These are phyloP conservation scores for Lasioglossum zephyrum DNA, from an alignment of 2,888 invertebrate species.

Conservation along the genomic window DNA sequence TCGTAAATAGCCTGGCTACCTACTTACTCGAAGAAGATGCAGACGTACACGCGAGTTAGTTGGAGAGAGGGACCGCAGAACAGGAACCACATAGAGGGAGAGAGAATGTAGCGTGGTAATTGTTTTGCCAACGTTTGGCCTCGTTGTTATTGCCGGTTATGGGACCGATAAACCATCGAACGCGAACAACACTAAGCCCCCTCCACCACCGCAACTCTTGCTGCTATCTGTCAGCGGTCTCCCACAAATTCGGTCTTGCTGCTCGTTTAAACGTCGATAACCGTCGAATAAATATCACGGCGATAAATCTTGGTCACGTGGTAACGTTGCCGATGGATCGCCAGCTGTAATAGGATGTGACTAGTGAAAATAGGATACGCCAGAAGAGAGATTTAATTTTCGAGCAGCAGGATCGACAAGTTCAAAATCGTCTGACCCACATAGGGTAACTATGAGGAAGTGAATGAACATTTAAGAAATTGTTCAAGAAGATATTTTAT, in stretches of 20 bases:
- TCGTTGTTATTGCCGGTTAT: constrained; percentile 60
- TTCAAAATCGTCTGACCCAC: background rate
- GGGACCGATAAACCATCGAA: background rate
- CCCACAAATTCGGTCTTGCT: background rate
- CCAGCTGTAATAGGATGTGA: background rate
- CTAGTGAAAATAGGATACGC: background rate
- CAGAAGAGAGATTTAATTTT: background rate
- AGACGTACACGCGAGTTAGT: background rate
- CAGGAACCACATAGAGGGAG: background rate
- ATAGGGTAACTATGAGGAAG: background rate
- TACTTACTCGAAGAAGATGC: constrained; percentile 68
- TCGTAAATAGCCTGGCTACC: constrained; percentile 77
- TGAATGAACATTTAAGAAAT: too few species aligned
- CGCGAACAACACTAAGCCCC: background rate
- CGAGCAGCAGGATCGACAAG: background rate
- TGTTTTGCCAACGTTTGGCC: constrained; percentile 69
- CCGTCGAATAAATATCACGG: background rate
- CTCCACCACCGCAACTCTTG: background rate
- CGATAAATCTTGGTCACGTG: background rate
- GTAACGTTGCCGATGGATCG: background rate
- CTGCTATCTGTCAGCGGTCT: constrained; percentile 21
- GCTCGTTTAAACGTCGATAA: constrained; percentile 6
- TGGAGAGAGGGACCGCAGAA: background rate
- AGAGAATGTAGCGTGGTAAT: constrained; percentile 70
- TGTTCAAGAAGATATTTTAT: too few species aligned